These are phyloP conservation scores for Diglossa cyanea DNA, from an alignment of 2,797 vertebrate genomes.

Conservation along the genomic window DNA sequence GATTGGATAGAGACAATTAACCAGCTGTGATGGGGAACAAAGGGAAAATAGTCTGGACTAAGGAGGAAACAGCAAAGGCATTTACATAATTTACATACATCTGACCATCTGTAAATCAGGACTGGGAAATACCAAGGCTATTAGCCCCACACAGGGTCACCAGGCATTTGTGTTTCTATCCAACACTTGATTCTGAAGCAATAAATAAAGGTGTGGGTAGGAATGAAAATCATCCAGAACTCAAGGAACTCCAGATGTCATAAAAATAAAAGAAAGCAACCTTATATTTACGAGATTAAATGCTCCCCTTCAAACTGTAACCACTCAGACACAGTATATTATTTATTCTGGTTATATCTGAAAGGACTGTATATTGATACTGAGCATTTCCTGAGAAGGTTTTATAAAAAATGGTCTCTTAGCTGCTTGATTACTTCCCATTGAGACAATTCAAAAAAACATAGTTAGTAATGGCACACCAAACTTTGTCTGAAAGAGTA, in stretches of 20 bases:
- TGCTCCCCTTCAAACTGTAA: neutral
- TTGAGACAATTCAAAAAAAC: neutral
- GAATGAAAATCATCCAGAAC: neutral
- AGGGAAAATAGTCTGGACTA: neutral
- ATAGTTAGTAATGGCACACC: neutral
- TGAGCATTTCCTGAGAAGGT: neutral
- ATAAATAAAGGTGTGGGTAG: neutral
- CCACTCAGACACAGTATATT: neutral
- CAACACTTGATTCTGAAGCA: neutral
- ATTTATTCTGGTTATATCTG: neutral
- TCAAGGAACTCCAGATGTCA: neutral
- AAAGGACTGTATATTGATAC: neutral
- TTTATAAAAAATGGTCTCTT: neutral
- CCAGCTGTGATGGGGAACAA: constrained; percentile 36
- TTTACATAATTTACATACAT: constrained; percentile 18
- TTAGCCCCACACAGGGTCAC: neutral
- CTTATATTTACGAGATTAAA: neutral
- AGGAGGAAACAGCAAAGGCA: neutral
- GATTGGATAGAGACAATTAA: constrained; percentile 42
- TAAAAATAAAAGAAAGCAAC: neutral
- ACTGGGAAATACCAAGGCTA: neutral
- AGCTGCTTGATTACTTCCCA: neutral
- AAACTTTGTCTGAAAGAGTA: neutral
- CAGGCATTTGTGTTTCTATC: neutral
- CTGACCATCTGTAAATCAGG: constrained; percentile 5